phyloP scores from a whole-genome alignment of 2,797 vertebrate genomes.

The Carcharodon carcharias region DNA sequence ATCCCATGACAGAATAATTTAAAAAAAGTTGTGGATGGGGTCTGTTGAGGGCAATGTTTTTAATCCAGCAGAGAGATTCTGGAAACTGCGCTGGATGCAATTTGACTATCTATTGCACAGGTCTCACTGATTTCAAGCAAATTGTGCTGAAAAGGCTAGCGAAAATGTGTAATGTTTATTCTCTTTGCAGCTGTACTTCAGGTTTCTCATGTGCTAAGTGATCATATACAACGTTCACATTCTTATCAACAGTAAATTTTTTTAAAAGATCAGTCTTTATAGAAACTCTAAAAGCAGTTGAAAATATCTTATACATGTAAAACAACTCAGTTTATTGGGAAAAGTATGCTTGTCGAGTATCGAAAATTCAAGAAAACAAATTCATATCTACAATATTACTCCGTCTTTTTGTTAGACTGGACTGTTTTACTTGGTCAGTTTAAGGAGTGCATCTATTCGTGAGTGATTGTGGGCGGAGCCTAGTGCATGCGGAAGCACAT shows the following conservation, averaged over 20 bases:
- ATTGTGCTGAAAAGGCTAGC: neutral
- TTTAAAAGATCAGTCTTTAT: neutral
- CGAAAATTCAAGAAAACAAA: no score
- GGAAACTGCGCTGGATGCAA: neutral
- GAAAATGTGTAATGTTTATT: neutral
- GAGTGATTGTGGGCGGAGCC: no score
- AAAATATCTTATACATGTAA: neutral
- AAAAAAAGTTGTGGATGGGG: neutral
- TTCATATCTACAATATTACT: no score
- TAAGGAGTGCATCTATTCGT: no score
- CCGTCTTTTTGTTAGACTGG: no score
- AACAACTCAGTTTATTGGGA: neutral
- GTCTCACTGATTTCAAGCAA: neutral
- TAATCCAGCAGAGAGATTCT: neutral
- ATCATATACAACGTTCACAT: neutral
- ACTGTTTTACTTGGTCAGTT: no score
- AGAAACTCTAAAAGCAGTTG: neutral
- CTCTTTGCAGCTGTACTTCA: neutral
- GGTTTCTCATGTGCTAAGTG: neutral
- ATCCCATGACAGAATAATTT: no score
- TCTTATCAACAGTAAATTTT: neutral
- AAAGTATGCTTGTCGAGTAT: neutral
- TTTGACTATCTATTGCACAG: neutral
- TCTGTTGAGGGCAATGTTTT: neutral
- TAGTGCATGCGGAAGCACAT: no score